Conservation (phyloP, 92 coral and sea anemone species). For the Chrysogorgia sp. region DNA sequence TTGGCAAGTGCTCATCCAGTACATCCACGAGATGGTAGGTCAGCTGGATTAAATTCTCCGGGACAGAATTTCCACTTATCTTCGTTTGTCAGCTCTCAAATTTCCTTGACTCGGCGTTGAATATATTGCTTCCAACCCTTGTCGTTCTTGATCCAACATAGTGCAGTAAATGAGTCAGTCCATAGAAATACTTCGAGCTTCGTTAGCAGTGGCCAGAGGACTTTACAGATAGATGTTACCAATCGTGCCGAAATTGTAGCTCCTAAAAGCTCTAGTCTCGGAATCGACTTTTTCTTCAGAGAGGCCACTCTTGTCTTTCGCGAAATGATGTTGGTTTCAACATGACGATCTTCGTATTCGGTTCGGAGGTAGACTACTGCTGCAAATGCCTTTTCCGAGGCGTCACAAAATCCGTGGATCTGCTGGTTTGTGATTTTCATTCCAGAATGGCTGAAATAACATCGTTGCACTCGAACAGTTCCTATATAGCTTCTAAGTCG, state of each 20-base stretch:
- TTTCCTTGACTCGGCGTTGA: slow-evolving; percentile 25
- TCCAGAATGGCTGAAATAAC: slow-evolving; percentile 15
- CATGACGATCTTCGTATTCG: slow-evolving; percentile 27
- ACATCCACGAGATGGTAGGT: slow-evolving; percentile 36
- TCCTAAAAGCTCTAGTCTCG: slow-evolving; percentile 43
- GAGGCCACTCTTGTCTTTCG: slow-evolving; percentile 40
- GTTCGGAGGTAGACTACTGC: slow-evolving; percentile 32
- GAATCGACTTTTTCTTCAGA: slow-evolving; percentile 23
- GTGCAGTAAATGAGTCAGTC: slow-evolving; percentile 17
- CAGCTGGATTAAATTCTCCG: background rate
- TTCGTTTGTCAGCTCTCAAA: slow-evolving; percentile 9
- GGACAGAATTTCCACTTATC: slow-evolving; percentile 12
- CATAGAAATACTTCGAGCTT: slow-evolving; percentile 3
- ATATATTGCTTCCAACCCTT: slow-evolving; percentile 34
- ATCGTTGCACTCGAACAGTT: slow-evolving; percentile 45
- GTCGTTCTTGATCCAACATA: slow-evolving; percentile 24
- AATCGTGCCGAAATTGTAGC: slow-evolving; percentile 9
- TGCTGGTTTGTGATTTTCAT: background rate
- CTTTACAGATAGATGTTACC: background rate
- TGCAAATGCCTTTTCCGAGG: slow-evolving; percentile 24
- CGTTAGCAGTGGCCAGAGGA: background rate
- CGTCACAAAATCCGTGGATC: slow-evolving; percentile 14
- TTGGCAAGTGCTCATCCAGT: background rate
- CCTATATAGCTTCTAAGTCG: slow-evolving; percentile 12
- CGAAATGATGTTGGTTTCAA: background rate